Conservation (phyloP, 2,113 vertebrate species). For the Zosterops lateralis region DNA sequence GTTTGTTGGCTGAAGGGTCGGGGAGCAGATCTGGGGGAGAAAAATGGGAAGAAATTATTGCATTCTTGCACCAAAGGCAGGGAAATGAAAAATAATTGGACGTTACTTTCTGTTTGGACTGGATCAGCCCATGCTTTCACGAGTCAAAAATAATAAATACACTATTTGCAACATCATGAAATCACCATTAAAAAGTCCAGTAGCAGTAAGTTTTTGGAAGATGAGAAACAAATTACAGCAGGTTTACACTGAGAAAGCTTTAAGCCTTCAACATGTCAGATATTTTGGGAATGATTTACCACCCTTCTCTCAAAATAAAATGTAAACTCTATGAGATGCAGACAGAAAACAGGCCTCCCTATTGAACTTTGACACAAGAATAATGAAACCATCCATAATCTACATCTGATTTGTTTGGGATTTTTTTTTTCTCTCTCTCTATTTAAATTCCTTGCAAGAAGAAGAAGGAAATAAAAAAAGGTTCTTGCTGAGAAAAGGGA, state of each 20-base stretch:
- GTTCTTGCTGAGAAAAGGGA: not conserved
- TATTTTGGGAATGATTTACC: conserved; percentile 42
- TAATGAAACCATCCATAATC: conserved; percentile 27
- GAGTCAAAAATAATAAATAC: conserved; percentile 38
- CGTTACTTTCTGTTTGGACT: conserved; percentile 26
- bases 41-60: not conserved
- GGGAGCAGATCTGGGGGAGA: not conserved
- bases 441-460: not conserved
- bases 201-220: conserved; percentile 31
- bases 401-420: conserved; percentile 13
- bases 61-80: not conserved
- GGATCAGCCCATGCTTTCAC: not conserved
- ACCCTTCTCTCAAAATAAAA: conserved; percentile 29
- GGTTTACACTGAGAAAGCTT: conserved; percentile 27
- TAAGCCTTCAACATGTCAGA: conserved; percentile 21
- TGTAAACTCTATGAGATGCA: conserved; percentile 5
- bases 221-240: not conserved
- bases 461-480: not conserved
- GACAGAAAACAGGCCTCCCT: conserved; percentile 43
- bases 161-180: conserved; percentile 23
- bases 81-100: not conserved
- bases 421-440: not conserved
- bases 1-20: not conserved
- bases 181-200: not conserved
- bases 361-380: conserved; percentile 12